phyloP scores from a whole-genome alignment of 2,797 vertebrate genomes.

The Alauda arvensis region DNA sequence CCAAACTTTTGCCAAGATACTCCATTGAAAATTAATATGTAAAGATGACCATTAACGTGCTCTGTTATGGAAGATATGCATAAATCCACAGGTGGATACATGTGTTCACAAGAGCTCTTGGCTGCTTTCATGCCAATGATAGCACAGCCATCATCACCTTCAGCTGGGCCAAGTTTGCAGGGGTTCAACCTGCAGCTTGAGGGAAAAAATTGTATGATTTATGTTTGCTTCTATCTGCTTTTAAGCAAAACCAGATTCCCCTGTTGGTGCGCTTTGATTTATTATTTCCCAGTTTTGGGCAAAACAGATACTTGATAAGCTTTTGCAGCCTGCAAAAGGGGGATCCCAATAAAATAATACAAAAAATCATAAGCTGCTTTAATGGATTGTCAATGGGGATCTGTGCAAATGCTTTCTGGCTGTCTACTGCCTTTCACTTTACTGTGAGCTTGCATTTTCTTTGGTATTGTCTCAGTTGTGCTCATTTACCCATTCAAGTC shows the following conservation, averaged over 20 bases:
- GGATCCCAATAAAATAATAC: background rate
- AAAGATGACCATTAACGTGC: background rate
- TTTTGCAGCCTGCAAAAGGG: background rate
- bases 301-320: background rate
- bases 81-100: background rate
- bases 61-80: background rate
- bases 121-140: background rate
- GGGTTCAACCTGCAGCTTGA: background rate
- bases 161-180: background rate
- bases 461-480: background rate
- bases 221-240: background rate
- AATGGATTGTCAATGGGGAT: background rate
- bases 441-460: background rate
- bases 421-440: background rate
- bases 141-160: background rate
- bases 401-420: background rate
- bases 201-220: background rate
- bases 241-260: background rate
- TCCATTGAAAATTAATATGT: background rate
- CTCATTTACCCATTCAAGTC: slow-evolving; percentile 24
- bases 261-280: background rate
- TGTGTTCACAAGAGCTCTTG: background rate
- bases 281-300: background rate
- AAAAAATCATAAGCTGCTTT: background rate
- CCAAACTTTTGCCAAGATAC: background rate